Evolutionary conservation across 1,140 invertebrate species (phyloP), one percentile per base, ranked within the genome.

Genomic region (Euura lappo): DNA sequence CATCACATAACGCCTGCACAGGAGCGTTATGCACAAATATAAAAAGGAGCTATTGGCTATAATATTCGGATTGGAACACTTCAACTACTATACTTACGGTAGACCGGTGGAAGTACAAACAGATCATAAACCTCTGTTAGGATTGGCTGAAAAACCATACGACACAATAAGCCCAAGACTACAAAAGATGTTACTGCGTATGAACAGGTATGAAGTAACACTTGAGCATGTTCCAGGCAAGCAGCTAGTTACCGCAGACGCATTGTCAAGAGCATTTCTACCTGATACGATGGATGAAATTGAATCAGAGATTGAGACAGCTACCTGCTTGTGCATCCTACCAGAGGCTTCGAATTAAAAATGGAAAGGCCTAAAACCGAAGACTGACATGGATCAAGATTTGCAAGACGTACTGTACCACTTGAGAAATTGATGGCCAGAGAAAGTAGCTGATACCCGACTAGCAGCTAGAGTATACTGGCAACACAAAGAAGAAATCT

Each of bases 31-130:
- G 78, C 83, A 2, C 85, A 86, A 74, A 86, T 88, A 60, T 87
- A 89, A 89, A 73, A 88, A 88, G 76, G 90, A 91, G 78, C 81
- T 84, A 51, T 71, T 91, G n/a, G 89, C 87, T 0, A 82, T 91
- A 10, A 78, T 86, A 0, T 87, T 84, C 75, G 87, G 82, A 0
- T 81, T 87, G 43, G 75, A 85, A 69, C 80, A 84, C 69, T 88
- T 88, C 75, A 67, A 79, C 65, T 77, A 81, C 43, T 89, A 84
- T 78, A 75, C 89, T 13, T 81, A 79, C 76, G 84, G 82, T 28
- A 84, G 74, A 70, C 71, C 83, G 13, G 84, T 90, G 46, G 81
- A 69, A 5, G 81, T 90, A 2, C 78, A 86, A 74, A 89, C 84
- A 4, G 89, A 90, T 76, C 88, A 90, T 71, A 83, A 85, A 72